Base-by-base conservation (phyloP, 2,888 invertebrate genomes). In the Megaustenia siamemsis region DNA sequence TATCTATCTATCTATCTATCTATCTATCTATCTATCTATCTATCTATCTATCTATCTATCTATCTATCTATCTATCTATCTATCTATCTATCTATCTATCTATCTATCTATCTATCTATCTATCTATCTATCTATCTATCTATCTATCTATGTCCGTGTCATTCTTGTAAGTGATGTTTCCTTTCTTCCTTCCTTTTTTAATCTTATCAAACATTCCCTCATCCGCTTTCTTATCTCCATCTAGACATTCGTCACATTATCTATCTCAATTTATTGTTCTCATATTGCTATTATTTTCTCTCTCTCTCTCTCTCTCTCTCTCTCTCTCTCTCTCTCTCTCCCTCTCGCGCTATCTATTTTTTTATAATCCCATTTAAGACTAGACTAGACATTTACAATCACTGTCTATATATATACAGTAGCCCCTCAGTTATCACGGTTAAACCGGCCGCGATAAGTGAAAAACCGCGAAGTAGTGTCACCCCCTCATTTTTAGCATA, bases 101-200 rank as follows among this genome's bases (percentile, higher is more conserved):
- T 60, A 60, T 60, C 6, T 60, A 60, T 60, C 24, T 73, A 4
- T 40, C 18, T 73, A 4, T 73, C 40, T 73, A 40, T 40, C 18
- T 73, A 40, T 73, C 40, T 73, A 21, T 73, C 24, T 73, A 40
- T 73, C 15, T 66, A 66, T 66, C 32, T 66, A 66, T 66, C 32
- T 60, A 66, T 66, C 32, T 66, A 66, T 66, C 6, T 66, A 66
- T 66, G 28, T 35, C 5, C 24, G 60, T 60, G 5, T 66, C 12
- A 15, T 12, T 75, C 0, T 66, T 66, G 66, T 66, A 6, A 32
- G 32, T 32, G 35, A 15, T 28, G 5, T 18, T 35, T 15, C 8
- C 28, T 3, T n/a, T n/a, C n/a, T n/a, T n/a, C n/a, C n/a, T n/a
- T n/a, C n/a, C n/a, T n/a, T n/a, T n/a, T n/a, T n/a, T n/a, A 24